A percentile compares a stretch with the other conserved stretches of the same genome.
These are phyloP conservation scores for Clangula hyemalis DNA, from an alignment of 2,797 vertebrate genomes.

Conservation along the genomic window DNA sequence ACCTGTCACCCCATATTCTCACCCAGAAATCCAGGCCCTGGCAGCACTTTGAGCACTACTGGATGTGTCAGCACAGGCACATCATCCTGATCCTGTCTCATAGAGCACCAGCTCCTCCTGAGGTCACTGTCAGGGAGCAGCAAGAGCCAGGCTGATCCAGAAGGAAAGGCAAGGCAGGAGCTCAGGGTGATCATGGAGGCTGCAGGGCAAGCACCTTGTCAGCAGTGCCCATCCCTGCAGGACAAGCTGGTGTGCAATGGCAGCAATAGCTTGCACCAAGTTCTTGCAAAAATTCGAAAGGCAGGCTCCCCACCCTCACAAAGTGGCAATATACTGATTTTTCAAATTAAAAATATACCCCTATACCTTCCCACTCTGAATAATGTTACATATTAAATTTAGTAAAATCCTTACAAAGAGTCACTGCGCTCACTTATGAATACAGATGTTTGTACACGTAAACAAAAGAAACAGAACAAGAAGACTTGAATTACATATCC, in stretches of 20 bases:
- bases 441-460: fast-evolving
- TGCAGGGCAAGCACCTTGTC: background rate
- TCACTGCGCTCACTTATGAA: background rate
- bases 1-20: background rate
- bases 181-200: background rate
- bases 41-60: background rate
- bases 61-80: background rate
- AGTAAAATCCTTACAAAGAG: background rate
- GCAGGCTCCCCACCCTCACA: background rate
- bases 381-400: background rate
- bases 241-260: too few relatives aligned
- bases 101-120: fast-evolving
- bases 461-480: background rate
- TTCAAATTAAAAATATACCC: background rate
- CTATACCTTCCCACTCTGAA: background rate
- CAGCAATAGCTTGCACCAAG: background rate
- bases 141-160: background rate
- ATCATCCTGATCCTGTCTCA: background rate
- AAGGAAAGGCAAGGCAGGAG: background rate
- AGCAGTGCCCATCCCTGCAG: background rate
- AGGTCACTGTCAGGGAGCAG: background rate
- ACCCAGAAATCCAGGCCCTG: background rate
- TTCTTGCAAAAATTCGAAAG: fast-evolving
- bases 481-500: background rate
- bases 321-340: background rate